Base-by-base conservation (phyloP, 2,888 invertebrate genomes). In the Aspidiotus rigidus region DNA sequence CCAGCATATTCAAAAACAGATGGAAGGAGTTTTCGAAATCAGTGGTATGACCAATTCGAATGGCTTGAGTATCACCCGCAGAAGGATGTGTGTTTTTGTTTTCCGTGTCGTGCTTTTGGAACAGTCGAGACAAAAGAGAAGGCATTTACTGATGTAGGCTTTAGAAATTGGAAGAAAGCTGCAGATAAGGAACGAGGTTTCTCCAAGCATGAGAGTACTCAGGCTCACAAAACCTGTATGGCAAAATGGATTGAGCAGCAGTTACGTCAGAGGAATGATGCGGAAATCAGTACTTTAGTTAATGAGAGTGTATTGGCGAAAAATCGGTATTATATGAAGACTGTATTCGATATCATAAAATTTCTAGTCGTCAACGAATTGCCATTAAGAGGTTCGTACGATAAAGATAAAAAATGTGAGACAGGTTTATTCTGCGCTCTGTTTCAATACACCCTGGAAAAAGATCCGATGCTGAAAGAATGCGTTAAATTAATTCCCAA, bases 401-500 rank as follows among this genome's bases (percentile, higher is more conserved):
- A 56, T 56, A 7, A n/a, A 8, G 15, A 56, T 13, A 56, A 7
- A n/a, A 10, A 56, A 8, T 10, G 10, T 56, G 56, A 56, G 15
- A n/a, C 10, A 13, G 56, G 56, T 13, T 13, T 56, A 13, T n/a
- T 56, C 16, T 15, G 16, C 9, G 11, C 56, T 10, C 15, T 56
- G 9, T 56, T 56, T 56, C 10, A 56, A 10, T n/a, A 56, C 15
- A 56, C 56, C 15, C 15, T 56, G 15, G 8, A 10, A 15, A 56
- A 56, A 56, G 56, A 56, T n/a, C 8, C 11, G 15, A 10, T 8
- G 7, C 15, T 56, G 16, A n/a, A 8, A 8, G 56, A 8, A 7
- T 56, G 56, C 15, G 11, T n/a, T 8, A 56, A 56, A 56, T 13
- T 56, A 13, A 56, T 56, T 56, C 56, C 16, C 7, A 56, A 56